These are phyloP conservation scores for Microplitis manilae DNA, from an alignment of 2,888 invertebrate species.

Conservation along the genomic window DNA sequence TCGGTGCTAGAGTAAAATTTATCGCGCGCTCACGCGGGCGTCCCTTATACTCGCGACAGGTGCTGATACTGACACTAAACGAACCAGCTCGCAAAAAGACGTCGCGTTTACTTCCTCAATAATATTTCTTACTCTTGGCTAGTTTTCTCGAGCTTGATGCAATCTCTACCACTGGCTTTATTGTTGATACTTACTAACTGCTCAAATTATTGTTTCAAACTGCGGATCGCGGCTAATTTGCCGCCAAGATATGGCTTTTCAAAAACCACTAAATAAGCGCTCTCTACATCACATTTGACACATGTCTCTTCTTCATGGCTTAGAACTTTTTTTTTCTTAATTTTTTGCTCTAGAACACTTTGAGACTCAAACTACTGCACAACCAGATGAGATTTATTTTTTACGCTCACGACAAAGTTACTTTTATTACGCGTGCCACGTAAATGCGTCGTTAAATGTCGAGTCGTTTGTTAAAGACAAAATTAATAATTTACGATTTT, in stretches of 20 bases:
- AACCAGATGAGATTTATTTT: constrained; percentile 27
- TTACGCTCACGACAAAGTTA: constrained; percentile 57
- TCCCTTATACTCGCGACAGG: constrained; percentile 45
- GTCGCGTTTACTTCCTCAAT: constrained; percentile 3
- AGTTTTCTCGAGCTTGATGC: neutral
- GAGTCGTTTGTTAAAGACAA: constrained; percentile 46
- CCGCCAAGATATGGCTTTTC: constrained; percentile 22
- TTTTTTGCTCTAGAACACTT: neutral
- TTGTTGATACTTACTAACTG: constrained; percentile 6
- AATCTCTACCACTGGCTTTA: neutral
- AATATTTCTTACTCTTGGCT: constrained; percentile 8
- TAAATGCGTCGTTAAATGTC: constrained; percentile 61
- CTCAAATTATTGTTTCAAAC: constrained; percentile 1
- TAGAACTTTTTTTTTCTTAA: constrained; percentile 7
- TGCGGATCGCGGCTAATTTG: neutral
- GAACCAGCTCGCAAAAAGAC: constrained; percentile 33
- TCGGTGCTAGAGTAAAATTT: constrained; percentile 44
- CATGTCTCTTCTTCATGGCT: neutral
- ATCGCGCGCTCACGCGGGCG: constrained; percentile 43
- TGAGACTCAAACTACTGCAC: neutral
- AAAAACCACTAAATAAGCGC: constrained; percentile 62
- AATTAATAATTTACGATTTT: constrained; percentile 50
- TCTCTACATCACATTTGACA: constrained; percentile 57
- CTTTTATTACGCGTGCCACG: constrained; percentile 66
- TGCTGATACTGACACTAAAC: constrained; percentile 32